Base-by-base conservation (phyloP, 2,113 vertebrate genomes). In the Entelurus aequoreus region DNA sequence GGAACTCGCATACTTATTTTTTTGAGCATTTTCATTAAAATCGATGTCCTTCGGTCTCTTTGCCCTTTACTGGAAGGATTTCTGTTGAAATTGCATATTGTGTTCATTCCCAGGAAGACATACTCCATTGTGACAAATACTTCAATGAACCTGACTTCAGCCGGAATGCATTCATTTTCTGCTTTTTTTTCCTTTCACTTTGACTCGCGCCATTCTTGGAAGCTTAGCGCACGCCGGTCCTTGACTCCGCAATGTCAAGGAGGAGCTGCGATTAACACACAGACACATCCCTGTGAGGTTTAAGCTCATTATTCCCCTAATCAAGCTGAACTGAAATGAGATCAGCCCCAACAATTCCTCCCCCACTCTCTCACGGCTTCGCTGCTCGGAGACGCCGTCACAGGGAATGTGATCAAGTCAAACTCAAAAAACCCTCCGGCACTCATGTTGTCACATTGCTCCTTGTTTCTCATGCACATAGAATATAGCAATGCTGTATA, bases 291-390 rank as follows among this genome's bases (percentile, higher is more conserved):
- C 53, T 44, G 44, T 15, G 56, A 64, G 64, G 21, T 62, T 68
- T 62, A 48, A 62, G 49, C 67, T 72, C 67, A 66, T 79, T 77
- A 77, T 63, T 77, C 38, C 38, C 36, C 40, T 66, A 52, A 50
- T 38, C 50, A 37, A 19, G 35, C 37, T 19, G 36, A 74, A 56
- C 6, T 48, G 42, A 62, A 76, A 72, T 48, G 44, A 71, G 60
- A 54, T 46, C 36, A 19, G 51, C 68, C 40, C 65, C 53, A 47
- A n/a, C 55, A 0, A 56, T 54, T 44, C 44, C 44, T 55, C 61
- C 56, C 36, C 50, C 16, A 1, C 15, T 51, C 48, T 62, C 54
- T 52, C 48, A 6, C 9, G 8, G 50, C 64, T 65, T 59, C 19
- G 47, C 10, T 64, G 48, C 62, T 59, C 62, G 48, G 15, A 51